phyloP scores from a whole-genome alignment of 2,888 invertebrate genomes.

The Creontiades dilutus region DNA sequence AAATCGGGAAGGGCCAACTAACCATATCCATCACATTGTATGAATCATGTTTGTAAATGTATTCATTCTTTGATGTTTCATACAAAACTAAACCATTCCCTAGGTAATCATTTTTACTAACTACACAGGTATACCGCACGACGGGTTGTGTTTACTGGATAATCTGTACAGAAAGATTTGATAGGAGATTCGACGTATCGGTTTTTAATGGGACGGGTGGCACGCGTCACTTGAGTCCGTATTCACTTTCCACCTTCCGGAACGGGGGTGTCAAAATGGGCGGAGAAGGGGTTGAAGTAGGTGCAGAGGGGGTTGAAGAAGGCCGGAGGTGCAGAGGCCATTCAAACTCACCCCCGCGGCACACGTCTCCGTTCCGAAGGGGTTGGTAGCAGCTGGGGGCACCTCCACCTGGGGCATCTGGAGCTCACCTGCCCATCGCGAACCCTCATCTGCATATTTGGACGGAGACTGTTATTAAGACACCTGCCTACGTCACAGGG shows the following conservation, averaged over 20 bases:
- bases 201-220: conserved; percentile 15
- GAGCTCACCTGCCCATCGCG: conserved; percentile 28
- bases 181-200: too few species aligned
- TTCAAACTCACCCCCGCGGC: conserved; percentile 23
- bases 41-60: too few species aligned
- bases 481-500: conserved; percentile 16
- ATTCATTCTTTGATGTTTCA: too few species aligned
- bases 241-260: background rate
- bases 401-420: conserved; percentile 29
- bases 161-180: too few species aligned
- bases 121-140: too few species aligned
- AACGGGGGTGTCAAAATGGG: background rate
- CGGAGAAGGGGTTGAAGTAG: background rate
- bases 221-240: background rate
- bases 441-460: conserved; percentile 30
- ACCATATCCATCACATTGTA: too few species aligned
- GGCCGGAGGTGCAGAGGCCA: background rate
- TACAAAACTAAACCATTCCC: too few species aligned
- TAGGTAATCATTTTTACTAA: too few species aligned
- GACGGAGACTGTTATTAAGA: conserved; percentile 10
- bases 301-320: background rate
- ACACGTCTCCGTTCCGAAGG: background rate
- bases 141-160: too few species aligned
- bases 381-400: background rate
- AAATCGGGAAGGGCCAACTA: too few species aligned